These are phyloP conservation scores for Dromaius novaehollandiae DNA, from an alignment of 2,113 vertebrate genomes.

Conservation along the genomic window DNA sequence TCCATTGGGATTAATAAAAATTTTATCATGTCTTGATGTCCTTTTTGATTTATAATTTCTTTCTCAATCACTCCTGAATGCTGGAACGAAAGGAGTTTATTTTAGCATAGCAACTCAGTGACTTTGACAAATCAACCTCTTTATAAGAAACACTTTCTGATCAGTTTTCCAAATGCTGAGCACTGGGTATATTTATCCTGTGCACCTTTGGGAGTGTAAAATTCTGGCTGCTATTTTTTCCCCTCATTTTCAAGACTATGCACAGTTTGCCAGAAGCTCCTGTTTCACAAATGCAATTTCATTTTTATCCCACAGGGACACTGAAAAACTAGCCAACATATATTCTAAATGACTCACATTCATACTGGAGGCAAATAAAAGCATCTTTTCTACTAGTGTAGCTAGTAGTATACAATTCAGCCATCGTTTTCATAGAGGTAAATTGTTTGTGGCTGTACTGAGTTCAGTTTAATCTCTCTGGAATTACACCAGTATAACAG, in stretches of 20 bases:
- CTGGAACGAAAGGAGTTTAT: not conserved
- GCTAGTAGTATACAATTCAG: not conserved
- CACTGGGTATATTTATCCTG: not conserved
- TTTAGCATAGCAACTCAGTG: not conserved
- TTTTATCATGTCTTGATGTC: not conserved
- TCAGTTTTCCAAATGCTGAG: not conserved
- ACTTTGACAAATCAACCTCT: not conserved
- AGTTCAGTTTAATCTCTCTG: constrained; percentile 6
- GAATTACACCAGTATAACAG: not conserved
- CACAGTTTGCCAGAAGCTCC: constrained; percentile 2
- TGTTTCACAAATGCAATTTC: constrained; percentile 29
- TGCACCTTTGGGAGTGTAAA: not conserved
- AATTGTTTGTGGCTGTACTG: not conserved
- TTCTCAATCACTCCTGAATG: not conserved
- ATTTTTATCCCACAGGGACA: not conserved
- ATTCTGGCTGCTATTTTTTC: not conserved
- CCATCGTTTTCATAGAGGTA: not conserved
- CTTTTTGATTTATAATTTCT: not conserved
- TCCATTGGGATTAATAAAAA: not conserved
- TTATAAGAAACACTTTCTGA: not conserved
- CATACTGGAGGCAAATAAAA: constrained; percentile 1
- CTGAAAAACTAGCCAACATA: constrained; percentile 1
- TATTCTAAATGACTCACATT: not conserved
- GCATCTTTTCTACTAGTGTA: not conserved
- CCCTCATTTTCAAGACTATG: not conserved